phyloP scores from a whole-genome alignment of 53 echinoderm and acorn worm genomes.

The Crossaster papposus region DNA sequence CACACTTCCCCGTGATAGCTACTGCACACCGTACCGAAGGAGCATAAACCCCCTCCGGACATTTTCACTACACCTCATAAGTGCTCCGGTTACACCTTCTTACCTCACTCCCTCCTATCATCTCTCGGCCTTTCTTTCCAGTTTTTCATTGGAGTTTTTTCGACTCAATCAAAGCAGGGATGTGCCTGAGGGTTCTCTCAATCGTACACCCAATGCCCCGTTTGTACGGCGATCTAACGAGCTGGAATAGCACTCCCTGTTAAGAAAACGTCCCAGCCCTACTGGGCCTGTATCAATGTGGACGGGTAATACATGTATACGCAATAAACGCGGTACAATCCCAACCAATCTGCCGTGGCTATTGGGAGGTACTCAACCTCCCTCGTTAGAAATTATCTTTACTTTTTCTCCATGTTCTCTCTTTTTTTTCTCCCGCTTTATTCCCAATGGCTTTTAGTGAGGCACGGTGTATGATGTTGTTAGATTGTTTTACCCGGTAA shows the following conservation, averaged over 20 bases:
- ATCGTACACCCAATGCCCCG: neutral
- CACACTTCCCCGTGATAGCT: neutral
- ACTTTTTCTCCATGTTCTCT: neutral
- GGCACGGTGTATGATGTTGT: slow-evolving; percentile 14
- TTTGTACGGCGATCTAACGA: slow-evolving; percentile 39
- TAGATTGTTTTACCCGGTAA: slow-evolving; percentile 61
- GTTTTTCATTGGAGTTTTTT: neutral
- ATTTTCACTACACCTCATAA: slow-evolving; percentile 57
- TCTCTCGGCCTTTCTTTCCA: slow-evolving; percentile 19
- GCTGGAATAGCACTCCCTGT: slow-evolving; percentile 21
- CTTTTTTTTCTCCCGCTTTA: neutral
- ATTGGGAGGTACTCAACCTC: slow-evolving; percentile 50
- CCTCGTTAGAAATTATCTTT: slow-evolving; percentile 27
- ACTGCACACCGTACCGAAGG: neutral
- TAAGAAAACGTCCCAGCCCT: slow-evolving; percentile 8
- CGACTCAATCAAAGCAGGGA: slow-evolving; percentile 38
- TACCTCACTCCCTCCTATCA: slow-evolving; percentile 38
- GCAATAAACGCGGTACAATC: neutral
- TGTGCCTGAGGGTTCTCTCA: slow-evolving; percentile 23
- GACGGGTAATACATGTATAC: neutral
- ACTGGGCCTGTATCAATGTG: neutral
- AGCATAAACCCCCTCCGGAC: slow-evolving; percentile 17
- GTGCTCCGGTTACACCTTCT: slow-evolving; percentile 58
- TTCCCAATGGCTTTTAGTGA: slow-evolving; percentile 39
- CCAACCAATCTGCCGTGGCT: slow-evolving; percentile 34